A percentile compares a stretch with the other conserved stretches of the same genome.
Conservation (phyloP, 1,140 invertebrate genomes). For the Scaptomyza hsui region DNA sequence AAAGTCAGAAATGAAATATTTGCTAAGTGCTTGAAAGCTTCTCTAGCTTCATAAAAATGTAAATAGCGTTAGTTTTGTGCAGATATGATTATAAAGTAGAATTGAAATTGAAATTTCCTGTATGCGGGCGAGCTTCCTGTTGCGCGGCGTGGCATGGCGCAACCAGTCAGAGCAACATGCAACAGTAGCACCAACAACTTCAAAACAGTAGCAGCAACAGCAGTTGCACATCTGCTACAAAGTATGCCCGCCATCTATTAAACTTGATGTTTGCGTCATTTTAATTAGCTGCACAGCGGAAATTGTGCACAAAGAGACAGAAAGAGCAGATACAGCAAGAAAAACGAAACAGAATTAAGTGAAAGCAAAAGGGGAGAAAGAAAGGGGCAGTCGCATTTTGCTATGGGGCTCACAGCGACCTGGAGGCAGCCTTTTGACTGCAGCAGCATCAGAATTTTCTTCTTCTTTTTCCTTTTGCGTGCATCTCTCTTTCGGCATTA, state of each 20-base stretch:
- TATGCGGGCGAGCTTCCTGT: slow-evolving; percentile 64
- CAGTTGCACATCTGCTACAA: slow-evolving; percentile 3
- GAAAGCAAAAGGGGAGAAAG: slow-evolving; percentile 2
- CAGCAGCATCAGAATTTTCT: slow-evolving; percentile 3
- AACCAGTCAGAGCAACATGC: slow-evolving; percentile 5
- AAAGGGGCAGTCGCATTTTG: slow-evolving; percentile 9
- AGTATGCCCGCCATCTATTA: slow-evolving; percentile 26
- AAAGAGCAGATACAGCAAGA: neutral
- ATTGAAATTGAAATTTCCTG: slow-evolving; percentile 44
- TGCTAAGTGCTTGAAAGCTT: neutral
- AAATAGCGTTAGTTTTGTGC: neutral
- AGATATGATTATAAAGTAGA: slow-evolving; percentile 6
- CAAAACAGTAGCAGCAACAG: slow-evolving; percentile 8
- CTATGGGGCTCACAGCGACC: neutral
- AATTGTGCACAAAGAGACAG: slow-evolving; percentile 52
- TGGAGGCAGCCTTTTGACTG: slow-evolving; percentile 8
- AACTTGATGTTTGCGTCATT: slow-evolving; percentile 65
- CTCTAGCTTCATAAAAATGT: slow-evolving; percentile 2
- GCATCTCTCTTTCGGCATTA: slow-evolving; percentile 45
- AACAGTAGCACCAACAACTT: neutral
- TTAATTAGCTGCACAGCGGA: slow-evolving; percentile 71
- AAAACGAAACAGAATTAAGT: neutral
- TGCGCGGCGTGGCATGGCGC: slow-evolving; percentile 23
- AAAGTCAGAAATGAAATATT: neutral
- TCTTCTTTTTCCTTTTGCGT: slow-evolving; percentile 12